Evolutionary conservation across 2,888 invertebrate genomes (phyloP), one percentile per base, ranked within the genome.

Genomic region (Spisula subtruncata): DNA sequence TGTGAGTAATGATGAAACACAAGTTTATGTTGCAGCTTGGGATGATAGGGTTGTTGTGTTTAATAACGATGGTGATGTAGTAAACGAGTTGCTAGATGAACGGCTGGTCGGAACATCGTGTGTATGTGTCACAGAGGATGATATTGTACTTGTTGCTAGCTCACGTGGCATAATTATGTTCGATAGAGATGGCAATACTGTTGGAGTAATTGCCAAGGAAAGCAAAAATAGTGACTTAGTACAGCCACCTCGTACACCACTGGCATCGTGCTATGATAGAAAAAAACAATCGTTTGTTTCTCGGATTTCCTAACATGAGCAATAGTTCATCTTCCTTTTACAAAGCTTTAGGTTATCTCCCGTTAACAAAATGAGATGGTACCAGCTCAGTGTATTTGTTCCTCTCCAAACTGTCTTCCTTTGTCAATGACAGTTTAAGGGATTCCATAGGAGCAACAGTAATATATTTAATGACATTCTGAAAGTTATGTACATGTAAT

Each of bases 41-140:
- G 41, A 41, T 32, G 60, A 82, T 54, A 60, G 82, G n/a, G 82
- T 32, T 35, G 82, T 82, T 20, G 29, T 56, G 10, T 14, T 82
- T 0, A n/a, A 41, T 2, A 82, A 20, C 18, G 18, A 82, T 35
- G 56, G 82, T 18, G 35, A 56, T 18, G 82, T 82, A n/a, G 16
- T 60, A 41, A 25, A 29, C 6, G 29, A 82, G n/a, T 60, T 56
- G 6, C 29, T 56, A 0, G 56, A 82, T 32, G 8, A 82, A 20
- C 29, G 56, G 20, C 82, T 82, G 56, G 29, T 12, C 2, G 18
- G 16, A 12, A 6, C 60, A 35, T 0, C 18, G 1, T 32, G 56
- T 56, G 12, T 82, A 56, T 56, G 82, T 35, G 35, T 82, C 32
- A 32, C 82, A n/a, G n/a, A 32, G 18, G 56, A 56, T 35, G 82